A percentile compares a stretch with the other conserved stretches of the same genome.
Conservation (phyloP, 2,797 vertebrate genomes). For the Aselliscus stoliczkanus region DNA sequence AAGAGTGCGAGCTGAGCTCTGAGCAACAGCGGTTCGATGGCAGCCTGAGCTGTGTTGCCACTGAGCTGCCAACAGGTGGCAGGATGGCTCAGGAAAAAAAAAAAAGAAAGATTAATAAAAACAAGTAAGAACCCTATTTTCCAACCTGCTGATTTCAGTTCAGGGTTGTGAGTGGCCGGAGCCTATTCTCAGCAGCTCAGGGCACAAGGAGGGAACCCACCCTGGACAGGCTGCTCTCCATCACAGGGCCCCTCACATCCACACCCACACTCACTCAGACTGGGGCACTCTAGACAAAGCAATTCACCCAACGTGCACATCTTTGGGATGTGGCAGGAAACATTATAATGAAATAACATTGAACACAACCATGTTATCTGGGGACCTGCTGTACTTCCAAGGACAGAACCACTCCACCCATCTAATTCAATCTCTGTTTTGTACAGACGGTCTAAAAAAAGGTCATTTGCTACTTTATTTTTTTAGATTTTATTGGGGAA, state of each 20-base stretch:
- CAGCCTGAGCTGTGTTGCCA: too few species aligned
- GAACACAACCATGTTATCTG: background rate
- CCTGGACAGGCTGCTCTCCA: background rate
- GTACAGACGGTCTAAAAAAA: slow-evolving; percentile 31
- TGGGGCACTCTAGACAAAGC: background rate
- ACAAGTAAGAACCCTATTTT: background rate
- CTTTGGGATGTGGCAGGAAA: too few species aligned
- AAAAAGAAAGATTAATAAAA: background rate
- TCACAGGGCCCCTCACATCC: too few species aligned
- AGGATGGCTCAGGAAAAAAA: too few species aligned
- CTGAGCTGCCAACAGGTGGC: too few species aligned
- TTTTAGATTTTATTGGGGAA: too few species aligned
- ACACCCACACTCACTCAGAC: background rate
- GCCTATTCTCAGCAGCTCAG: background rate
- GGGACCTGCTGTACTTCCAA: background rate
- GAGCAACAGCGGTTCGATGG: too few species aligned
- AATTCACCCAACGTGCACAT: too few species aligned
- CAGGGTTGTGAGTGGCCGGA: background rate
- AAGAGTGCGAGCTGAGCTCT: too few species aligned
- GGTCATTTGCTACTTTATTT: slow-evolving; percentile 38
- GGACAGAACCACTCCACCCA: background rate
- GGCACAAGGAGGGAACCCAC: background rate
- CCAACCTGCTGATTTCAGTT: background rate
- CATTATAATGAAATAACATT: background rate
- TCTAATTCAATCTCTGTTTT: slow-evolving; percentile 13